A percentile compares a stretch with the other conserved stretches of the same genome.
phyloP scores from a whole-genome alignment of 2,113 vertebrate genomes.

The Lutjanus erythropterus region DNA sequence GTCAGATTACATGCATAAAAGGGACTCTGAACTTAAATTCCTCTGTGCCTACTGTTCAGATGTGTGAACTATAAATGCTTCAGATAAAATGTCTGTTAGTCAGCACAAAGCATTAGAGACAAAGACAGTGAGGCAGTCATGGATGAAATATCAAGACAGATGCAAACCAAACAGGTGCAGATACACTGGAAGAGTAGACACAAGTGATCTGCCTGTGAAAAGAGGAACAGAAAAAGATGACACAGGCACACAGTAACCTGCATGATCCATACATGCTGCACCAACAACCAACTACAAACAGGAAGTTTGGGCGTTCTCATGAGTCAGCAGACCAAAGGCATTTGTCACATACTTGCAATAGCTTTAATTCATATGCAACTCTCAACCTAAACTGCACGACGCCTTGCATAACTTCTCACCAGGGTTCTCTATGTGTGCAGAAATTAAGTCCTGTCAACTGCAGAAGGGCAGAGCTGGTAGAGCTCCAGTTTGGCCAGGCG shows the following conservation, averaged over 20 bases:
- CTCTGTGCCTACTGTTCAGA: background rate
- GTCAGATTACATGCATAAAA: background rate
- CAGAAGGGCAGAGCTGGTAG: background rate
- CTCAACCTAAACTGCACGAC: background rate
- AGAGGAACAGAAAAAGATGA: constrained; percentile 16
- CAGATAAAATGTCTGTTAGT: background rate
- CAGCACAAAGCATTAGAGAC: background rate
- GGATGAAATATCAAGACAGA: constrained; percentile 3
- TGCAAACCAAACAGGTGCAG: constrained; percentile 3
- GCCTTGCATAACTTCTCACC: background rate
- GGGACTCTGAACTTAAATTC: background rate
- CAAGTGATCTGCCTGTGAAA: background rate
- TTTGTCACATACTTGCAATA: background rate
- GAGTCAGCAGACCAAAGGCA: constrained; percentile 16
- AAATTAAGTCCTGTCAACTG: constrained; percentile 1
- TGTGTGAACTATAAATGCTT: background rate
- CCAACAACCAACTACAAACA: constrained; percentile 7
- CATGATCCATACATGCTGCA: background rate
- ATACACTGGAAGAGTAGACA: background rate
- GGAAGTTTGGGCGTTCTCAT: background rate
- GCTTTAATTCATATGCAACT: background rate
- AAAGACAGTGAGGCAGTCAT: background rate
- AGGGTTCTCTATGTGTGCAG: background rate
- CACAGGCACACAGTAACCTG: constrained; percentile 21
- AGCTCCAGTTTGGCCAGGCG: background rate